Percentiles rank a stretch among this genome's conserved stretches.
Conservation (phyloP, 2,888 invertebrate genomes). For the Bombylius discolor region DNA sequence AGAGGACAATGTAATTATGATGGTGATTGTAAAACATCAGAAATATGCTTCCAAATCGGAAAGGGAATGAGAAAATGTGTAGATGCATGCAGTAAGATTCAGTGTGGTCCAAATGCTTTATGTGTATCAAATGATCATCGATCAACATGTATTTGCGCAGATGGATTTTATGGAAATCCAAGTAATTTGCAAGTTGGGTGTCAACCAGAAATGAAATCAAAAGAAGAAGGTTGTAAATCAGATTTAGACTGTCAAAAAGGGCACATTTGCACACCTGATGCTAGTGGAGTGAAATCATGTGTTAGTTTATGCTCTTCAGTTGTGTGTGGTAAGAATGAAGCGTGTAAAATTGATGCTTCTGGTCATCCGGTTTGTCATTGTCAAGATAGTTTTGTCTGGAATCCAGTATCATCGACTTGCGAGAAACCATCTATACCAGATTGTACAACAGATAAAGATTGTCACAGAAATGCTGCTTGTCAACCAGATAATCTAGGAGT, state of each 20-base stretch:
- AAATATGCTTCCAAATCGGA: slow-evolving; percentile 78
- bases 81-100: slow-evolving; percentile 73
- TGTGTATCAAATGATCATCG: slow-evolving; percentile 75
- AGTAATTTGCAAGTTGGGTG: slow-evolving; percentile 68
- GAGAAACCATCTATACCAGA: slow-evolving; percentile 80
- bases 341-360: slow-evolving; percentile 53
- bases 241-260: slow-evolving; percentile 61
- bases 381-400: slow-evolving; percentile 65
- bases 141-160: slow-evolving; percentile 73
- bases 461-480: slow-evolving; percentile 56
- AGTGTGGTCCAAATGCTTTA: slow-evolving; percentile 81
- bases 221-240: slow-evolving; percentile 46
- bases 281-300: slow-evolving; percentile 54
- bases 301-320: slow-evolving; percentile 66
- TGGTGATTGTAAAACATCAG: slow-evolving; percentile 65
- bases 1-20: slow-evolving; percentile 69
- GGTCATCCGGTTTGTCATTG: slow-evolving; percentile 70
- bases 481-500: slow-evolving; percentile 75
- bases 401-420: slow-evolving; percentile 65
- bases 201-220: slow-evolving; percentile 47
- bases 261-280: slow-evolving; percentile 52
- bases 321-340: slow-evolving; percentile 70
- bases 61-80: slow-evolving; percentile 69
- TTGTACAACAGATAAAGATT: slow-evolving; percentile 58
- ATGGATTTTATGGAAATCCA: slow-evolving; percentile 71